A percentile compares a stretch with the other conserved stretches of the same genome.
These are phyloP conservation scores for Apus apus DNA, from an alignment of 2,113 vertebrate genomes.

Conservation along the genomic window DNA sequence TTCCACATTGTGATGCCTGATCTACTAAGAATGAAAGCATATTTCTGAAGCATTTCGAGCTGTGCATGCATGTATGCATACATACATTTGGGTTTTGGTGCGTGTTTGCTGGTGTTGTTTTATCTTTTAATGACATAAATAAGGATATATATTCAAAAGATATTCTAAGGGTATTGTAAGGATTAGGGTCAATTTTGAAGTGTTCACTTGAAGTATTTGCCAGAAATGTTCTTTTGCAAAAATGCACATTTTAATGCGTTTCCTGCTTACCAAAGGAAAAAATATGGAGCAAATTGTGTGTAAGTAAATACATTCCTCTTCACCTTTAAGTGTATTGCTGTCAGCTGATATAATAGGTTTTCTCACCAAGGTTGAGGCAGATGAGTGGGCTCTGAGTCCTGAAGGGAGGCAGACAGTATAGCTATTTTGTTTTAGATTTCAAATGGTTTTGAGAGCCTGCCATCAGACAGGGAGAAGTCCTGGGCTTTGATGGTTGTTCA, in stretches of 20 bases:
- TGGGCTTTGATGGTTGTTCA: neutral
- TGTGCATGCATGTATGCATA: neutral
- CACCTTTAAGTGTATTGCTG: neutral
- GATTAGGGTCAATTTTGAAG: slow-evolving; percentile 27
- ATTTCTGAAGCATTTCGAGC: slow-evolving; percentile 13
- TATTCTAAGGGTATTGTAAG: neutral
- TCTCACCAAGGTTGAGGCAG: slow-evolving; percentile 2
- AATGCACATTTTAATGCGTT: neutral
- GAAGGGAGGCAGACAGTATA: slow-evolving; percentile 32
- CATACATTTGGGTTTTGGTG: neutral
- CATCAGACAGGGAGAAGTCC: neutral
- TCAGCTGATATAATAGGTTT: slow-evolving; percentile 35
- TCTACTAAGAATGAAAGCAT: neutral
- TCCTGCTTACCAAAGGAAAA: neutral
- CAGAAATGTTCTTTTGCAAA: neutral
- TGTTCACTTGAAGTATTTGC: neutral
- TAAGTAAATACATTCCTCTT: slow-evolving; percentile 33
- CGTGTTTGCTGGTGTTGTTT: neutral
- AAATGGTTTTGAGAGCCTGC: slow-evolving; percentile 9
- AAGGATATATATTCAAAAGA: neutral
- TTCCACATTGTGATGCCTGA: neutral
- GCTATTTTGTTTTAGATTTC: slow-evolving; percentile 47
- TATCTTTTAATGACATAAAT: slow-evolving; percentile 26
- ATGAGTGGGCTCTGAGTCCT: slow-evolving; percentile 21
- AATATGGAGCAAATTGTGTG: slow-evolving; percentile 18